phyloP scores from a whole-genome alignment of 2,888 invertebrate genomes.

The Chymomyza procnemis region DNA sequence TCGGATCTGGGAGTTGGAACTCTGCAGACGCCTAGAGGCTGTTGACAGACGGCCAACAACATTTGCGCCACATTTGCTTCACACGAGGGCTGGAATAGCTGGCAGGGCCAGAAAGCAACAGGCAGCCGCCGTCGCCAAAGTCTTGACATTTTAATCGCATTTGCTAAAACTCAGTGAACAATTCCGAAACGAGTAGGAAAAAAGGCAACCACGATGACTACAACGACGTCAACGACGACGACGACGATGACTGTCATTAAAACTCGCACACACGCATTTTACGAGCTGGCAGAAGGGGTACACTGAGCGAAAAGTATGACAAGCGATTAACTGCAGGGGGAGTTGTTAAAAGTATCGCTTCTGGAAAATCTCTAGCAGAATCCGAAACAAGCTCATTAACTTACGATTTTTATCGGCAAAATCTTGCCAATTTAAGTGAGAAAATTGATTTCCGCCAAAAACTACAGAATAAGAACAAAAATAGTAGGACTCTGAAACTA shows the following conservation, averaged over 20 bases:
- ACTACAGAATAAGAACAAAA: too few relatives aligned
- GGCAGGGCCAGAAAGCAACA: constrained; percentile 3
- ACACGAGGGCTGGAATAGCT: constrained; percentile 47
- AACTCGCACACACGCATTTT: constrained; percentile 72
- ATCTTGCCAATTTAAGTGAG: too few relatives aligned
- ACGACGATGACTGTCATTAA: constrained; percentile 70
- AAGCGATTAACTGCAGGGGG: not conserved
- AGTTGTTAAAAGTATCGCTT: too few relatives aligned
- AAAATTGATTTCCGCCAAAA: too few relatives aligned
- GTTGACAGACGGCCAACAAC: constrained; percentile 66
- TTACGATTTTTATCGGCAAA: too few relatives aligned
- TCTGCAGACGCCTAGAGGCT: constrained; percentile 15
- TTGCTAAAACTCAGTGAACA: constrained; percentile 77
- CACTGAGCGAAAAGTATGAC: not conserved
- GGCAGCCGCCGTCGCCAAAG: constrained; percentile 54
- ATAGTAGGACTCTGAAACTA: too few relatives aligned
- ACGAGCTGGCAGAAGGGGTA: constrained; percentile 52
- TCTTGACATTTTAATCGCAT: constrained; percentile 78
- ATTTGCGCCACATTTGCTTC: constrained; percentile 66
- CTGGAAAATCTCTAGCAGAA: too few relatives aligned
- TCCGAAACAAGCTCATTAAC: too few relatives aligned
- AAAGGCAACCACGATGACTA: too few relatives aligned
- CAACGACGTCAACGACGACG: not conserved
- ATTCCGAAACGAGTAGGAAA: constrained; percentile 54
- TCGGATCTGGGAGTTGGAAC: constrained; percentile 26